Conservation (phyloP, 2,888 invertebrate genomes). For the Drosophila longiperda region DNA sequence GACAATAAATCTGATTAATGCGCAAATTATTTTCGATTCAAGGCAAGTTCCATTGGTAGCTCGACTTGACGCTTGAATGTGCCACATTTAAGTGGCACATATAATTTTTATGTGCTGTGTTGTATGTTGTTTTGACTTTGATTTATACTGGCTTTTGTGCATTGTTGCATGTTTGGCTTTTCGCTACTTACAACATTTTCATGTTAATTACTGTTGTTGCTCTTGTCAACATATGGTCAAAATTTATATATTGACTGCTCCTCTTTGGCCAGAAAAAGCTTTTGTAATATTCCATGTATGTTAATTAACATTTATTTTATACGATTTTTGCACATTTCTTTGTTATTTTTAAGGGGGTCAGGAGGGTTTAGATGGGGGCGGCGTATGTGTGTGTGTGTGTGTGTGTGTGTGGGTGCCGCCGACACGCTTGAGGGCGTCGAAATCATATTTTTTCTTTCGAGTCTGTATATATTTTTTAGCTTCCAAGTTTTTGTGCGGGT, state of each 20-base stretch:
- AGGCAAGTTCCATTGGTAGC: conserved; percentile 46
- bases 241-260: conserved; percentile 4
- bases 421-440: conserved; percentile 61
- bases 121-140: conserved; percentile 63
- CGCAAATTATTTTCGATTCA: conserved; percentile 68
- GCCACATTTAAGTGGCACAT: conserved; percentile 62
- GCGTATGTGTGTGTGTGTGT: neutral
- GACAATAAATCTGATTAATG: conserved; percentile 73
- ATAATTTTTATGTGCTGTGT: conserved; percentile 53
- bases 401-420: conserved; percentile 14
- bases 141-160: conserved; percentile 59
- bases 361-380: neutral
- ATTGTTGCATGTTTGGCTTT: conserved; percentile 29
- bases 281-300: conserved; percentile 22
- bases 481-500: conserved; percentile 33
- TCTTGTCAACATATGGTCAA: conserved; percentile 51
- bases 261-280: neutral
- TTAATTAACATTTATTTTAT: conserved; percentile 27
- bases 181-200: conserved; percentile 46
- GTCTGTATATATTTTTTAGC: conserved; percentile 4
- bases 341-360: neutral
- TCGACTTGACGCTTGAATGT: conserved; percentile 21
- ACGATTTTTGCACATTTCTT: conserved; percentile 27
- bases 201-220: conserved; percentile 37
- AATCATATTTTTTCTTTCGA: conserved; percentile 44